Evolutionary conservation across 2,113 vertebrate species (phyloP).

Genomic region (Proteles cristata): DNA sequence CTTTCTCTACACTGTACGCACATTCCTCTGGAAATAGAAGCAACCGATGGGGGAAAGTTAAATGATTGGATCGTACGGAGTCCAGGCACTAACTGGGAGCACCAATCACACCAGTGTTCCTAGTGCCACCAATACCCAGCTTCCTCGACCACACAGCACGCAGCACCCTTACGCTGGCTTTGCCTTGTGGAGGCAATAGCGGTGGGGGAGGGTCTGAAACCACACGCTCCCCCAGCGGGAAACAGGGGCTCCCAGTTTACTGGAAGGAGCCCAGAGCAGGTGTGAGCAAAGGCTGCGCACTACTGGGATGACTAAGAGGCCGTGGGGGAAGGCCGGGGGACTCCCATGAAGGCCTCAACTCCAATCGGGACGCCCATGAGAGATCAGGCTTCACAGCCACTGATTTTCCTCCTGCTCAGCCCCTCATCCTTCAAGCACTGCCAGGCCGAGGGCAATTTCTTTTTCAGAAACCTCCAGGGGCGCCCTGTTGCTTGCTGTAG

Average conservation of each 20-base stretch:
- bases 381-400: not conserved
- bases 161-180: not conserved
- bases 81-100: not conserved
- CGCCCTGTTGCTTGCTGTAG: not conserved
- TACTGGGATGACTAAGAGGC: not conserved
- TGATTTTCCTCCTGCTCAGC: not conserved
- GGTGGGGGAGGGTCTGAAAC: not conserved
- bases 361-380: no score
- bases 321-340: not conserved
- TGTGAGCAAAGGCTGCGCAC: not conserved
- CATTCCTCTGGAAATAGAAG: not conserved
- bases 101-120: no score
- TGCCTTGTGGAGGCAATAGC: not conserved
- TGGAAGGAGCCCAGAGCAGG: not conserved
- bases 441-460: not conserved
- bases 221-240: not conserved
- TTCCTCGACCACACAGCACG: not conserved
- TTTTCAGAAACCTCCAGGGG: not conserved
- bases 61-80: not conserved
- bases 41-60: not conserved
- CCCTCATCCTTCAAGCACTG: not conserved
- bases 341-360: not conserved
- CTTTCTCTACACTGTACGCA: not conserved
- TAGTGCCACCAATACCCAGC: rapidly evolving
- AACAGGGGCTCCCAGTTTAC: not conserved